A percentile compares a stretch with the other conserved stretches of the same genome.
Evolutionary conservation across 2,888 invertebrate species (phyloP).

Genomic region (Sepioteuthis lessoniana): DNA sequence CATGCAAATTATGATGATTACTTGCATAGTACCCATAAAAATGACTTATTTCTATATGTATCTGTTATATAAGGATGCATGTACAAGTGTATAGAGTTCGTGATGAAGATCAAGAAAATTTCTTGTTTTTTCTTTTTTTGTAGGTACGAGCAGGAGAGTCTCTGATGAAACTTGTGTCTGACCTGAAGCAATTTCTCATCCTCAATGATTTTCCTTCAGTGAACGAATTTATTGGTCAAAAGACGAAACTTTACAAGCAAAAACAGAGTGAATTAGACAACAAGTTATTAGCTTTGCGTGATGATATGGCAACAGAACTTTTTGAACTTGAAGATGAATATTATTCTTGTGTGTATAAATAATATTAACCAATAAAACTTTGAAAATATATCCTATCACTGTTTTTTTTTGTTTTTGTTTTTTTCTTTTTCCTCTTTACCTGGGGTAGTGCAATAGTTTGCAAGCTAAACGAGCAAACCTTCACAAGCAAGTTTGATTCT

Average conservation of each 20-base stretch:
- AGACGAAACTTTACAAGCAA: conserved; percentile 89
- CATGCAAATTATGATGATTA: too few species aligned
- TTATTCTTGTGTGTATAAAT: conserved; percentile 78
- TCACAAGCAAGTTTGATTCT: too few species aligned
- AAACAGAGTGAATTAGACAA: conserved; percentile 95
- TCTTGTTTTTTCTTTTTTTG: conserved; percentile 39
- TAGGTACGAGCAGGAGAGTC: conserved; percentile 95
- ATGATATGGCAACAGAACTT: conserved; percentile 95
- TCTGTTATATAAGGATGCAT: too few species aligned
- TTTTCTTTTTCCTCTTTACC: neutral
- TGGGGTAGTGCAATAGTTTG: too few species aligned
- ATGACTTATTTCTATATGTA: too few species aligned
- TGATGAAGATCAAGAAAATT: too few species aligned
- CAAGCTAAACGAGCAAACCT: too few species aligned
- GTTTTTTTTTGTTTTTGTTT: neutral
- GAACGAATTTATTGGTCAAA: conserved; percentile 96
- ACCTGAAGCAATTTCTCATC: conserved; percentile 97
- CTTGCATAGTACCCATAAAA: too few species aligned
- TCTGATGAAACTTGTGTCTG: conserved; percentile 95
- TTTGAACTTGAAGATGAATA: conserved; percentile 95
- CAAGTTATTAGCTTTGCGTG: conserved; percentile 90
- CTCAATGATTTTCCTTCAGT: conserved; percentile 98
- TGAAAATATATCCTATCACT: neutral
- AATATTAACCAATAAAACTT: conserved; percentile 43
- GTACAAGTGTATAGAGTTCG: too few species aligned